Percentiles rank a stretch among this genome's conserved stretches.
These are phyloP conservation scores for Diceros bicornis DNA, from an alignment of 2,797 vertebrate genomes.

Conservation along the genomic window DNA sequence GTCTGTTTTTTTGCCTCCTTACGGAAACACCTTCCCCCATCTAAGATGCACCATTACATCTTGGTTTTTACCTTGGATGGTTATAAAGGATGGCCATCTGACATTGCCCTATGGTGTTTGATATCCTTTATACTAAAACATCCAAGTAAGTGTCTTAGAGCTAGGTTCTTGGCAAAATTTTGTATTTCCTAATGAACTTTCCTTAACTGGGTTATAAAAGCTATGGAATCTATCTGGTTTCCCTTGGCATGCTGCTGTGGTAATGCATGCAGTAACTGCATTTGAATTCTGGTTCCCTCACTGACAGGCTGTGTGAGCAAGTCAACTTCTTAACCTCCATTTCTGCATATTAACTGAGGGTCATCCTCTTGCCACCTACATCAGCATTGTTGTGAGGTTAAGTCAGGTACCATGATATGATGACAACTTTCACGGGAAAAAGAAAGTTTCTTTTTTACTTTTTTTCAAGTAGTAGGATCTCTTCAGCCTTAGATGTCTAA, in stretches of 20 bases:
- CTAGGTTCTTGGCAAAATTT: conserved; percentile 18
- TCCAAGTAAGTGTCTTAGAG: conserved; percentile 35
- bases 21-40: not conserved
- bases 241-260: not conserved
- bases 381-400: not conserved
- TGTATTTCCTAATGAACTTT: conserved; percentile 33
- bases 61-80: not conserved
- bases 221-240: not conserved
- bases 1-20: not conserved
- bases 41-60: not conserved
- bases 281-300: not conserved
- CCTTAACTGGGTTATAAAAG: conserved; percentile 32
- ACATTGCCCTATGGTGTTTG: not conserved
- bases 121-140: not conserved
- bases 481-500: not conserved
- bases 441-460: not conserved
- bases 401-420: not conserved
- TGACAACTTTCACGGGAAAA: not conserved
- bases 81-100: not conserved
- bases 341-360: not conserved
- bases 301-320: not conserved
- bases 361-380: not conserved
- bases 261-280: not conserved
- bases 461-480: not conserved
- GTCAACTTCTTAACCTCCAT: not conserved